A percentile compares a stretch with the other conserved stretches of the same genome.
Evolutionary conservation across 2,888 invertebrate genomes (phyloP).

Genomic region (Drosophila algonquin): DNA sequence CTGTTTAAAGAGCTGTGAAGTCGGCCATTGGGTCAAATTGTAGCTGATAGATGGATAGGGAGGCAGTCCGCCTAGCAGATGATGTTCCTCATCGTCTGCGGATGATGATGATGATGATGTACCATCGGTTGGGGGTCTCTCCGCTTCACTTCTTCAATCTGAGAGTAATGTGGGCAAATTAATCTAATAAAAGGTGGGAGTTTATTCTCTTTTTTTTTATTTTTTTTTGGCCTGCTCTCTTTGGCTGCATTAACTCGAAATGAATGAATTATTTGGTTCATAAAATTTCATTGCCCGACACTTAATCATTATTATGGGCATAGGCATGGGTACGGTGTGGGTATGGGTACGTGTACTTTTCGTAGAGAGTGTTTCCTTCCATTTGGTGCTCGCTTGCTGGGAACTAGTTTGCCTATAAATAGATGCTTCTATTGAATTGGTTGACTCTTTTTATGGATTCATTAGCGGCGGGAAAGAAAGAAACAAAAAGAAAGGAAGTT

Average conservation of each 20-base stretch:
- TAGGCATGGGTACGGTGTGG: background rate
- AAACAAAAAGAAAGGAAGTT: conserved; percentile 19
- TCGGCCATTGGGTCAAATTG: conserved; percentile 77
- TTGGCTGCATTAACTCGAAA: conserved; percentile 29
- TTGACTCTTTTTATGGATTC: conserved; percentile 22
- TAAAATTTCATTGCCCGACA: conserved; percentile 56
- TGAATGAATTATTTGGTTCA: conserved; percentile 58
- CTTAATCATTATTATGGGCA: conserved; percentile 46
- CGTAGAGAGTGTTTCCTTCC: conserved; percentile 1
- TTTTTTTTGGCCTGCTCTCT: conserved; percentile 20
- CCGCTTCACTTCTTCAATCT: conserved; percentile 41
- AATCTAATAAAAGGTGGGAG: conserved; percentile 77
- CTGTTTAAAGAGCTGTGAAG: conserved; percentile 71
- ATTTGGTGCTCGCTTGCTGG: conserved; percentile 11
- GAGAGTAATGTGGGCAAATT: conserved; percentile 74
- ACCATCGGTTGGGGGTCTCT: conserved; percentile 59
- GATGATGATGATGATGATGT: conserved; percentile 33
- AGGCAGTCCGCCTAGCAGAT: conserved; percentile 34
- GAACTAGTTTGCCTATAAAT: conserved; percentile 45
- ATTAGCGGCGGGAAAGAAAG: conserved; percentile 5
- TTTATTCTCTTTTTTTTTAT: conserved; percentile 20
- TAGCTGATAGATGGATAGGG: conserved; percentile 69
- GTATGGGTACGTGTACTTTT: conserved; percentile 19
- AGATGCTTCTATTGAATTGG: conserved; percentile 37
- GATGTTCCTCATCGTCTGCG: conserved; percentile 50